Conservation (phyloP, 2,797 vertebrate species). For the Lithobates pipiens region DNA sequence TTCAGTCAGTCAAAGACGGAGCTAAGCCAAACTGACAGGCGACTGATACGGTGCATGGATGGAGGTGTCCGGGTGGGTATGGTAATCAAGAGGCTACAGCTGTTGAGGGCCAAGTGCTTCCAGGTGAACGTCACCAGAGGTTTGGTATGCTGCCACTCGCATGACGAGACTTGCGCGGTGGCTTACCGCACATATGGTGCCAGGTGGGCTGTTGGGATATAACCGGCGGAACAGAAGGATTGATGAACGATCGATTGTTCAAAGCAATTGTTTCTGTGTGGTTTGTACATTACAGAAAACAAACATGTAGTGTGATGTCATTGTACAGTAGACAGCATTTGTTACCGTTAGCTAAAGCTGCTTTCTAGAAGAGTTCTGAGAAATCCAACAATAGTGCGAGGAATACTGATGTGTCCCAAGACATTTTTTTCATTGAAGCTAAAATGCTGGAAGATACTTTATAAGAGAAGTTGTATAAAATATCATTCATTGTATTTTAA, state of each 20-base stretch:
- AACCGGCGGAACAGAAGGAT: conserved; percentile 75
- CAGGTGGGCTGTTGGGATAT: conserved; percentile 78
- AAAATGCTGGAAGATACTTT: too few relatives aligned
- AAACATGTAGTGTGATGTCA: background rate
- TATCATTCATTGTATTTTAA: too few relatives aligned
- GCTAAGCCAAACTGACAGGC: conserved; percentile 87
- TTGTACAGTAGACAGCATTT: background rate
- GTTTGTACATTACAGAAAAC: background rate
- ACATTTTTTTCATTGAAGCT: too few relatives aligned
- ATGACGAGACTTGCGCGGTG: conserved; percentile 80
- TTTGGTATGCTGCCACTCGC: conserved; percentile 85
- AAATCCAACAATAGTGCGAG: too few relatives aligned
- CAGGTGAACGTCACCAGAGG: conserved; percentile 95
- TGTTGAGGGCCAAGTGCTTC: conserved; percentile 86
- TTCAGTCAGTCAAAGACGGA: conserved; percentile 81
- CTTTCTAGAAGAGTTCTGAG: too few relatives aligned
- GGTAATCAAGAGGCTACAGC: conserved; percentile 86
- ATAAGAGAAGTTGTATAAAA: too few relatives aligned
- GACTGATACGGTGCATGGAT: conserved; percentile 76
- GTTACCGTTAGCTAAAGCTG: too few relatives aligned
- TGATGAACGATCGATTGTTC: conserved; percentile 77
- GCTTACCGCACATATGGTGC: conserved; percentile 90
- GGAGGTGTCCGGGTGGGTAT: conserved; percentile 72
- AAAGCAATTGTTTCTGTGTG: conserved; percentile 62
- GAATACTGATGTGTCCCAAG: too few relatives aligned